Conservation (phyloP, 2,888 invertebrate genomes). For the Stenolophus ochropezus region DNA sequence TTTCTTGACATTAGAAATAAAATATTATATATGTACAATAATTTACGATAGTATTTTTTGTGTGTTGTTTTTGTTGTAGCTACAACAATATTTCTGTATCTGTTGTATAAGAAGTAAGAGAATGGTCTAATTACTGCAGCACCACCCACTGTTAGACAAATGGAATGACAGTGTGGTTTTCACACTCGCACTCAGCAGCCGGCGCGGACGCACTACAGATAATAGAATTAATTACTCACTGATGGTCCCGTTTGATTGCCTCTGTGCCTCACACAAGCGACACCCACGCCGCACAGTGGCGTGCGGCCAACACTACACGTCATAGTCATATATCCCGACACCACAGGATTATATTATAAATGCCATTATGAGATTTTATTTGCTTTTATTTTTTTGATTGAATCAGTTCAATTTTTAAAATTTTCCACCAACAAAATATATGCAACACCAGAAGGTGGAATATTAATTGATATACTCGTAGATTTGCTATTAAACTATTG, state of each 20-base stretch:
- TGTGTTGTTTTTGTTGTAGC: background rate
- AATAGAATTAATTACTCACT: conserved; percentile 64
- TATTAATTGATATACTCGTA: too few species aligned
- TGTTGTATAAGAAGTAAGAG: conserved; percentile 10
- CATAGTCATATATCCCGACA: background rate
- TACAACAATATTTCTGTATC: background rate
- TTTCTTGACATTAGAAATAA: too few species aligned
- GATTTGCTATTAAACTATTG: too few species aligned
- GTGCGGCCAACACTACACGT: background rate
- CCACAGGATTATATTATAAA: background rate
- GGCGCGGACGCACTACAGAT: conserved; percentile 59
- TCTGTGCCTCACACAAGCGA: background rate
- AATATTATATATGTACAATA: too few species aligned
- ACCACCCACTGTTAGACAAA: conserved; percentile 64
- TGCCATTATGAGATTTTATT: too few species aligned
- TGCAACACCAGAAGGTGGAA: too few species aligned
- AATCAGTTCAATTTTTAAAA: too few species aligned
- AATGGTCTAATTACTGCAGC: conserved; percentile 53
- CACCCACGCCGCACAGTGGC: background rate
- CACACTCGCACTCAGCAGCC: conserved; percentile 56
- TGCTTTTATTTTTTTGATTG: too few species aligned
- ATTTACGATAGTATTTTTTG: too few species aligned
- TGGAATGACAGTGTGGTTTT: conserved; percentile 65
- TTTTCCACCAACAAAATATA: too few species aligned
- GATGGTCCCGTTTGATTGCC: conserved; percentile 52